Conservation (phyloP, 2,888 invertebrate genomes). For the Thyatira batis region DNA sequence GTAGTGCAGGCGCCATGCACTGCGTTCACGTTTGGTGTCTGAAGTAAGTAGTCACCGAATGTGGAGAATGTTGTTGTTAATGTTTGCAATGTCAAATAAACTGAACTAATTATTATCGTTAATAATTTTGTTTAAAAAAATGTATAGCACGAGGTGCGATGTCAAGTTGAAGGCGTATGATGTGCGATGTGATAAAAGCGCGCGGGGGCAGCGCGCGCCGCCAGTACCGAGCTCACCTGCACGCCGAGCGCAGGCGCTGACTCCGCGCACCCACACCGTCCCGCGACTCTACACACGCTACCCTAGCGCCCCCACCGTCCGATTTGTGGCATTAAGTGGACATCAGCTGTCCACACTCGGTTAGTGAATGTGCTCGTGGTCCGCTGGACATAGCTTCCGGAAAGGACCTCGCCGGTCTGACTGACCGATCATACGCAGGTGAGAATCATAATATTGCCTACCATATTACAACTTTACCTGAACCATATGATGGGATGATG, state of each 20-base stretch:
- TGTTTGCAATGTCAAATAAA: neutral
- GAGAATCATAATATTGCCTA: slow-evolving; percentile 32
- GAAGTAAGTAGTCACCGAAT: neutral
- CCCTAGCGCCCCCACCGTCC: slow-evolving; percentile 49
- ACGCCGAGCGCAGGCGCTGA: slow-evolving; percentile 60
- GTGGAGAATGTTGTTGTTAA: neutral
- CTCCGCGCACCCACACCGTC: slow-evolving; percentile 19
- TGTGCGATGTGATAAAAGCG: slow-evolving; percentile 77
- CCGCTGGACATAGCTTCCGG: slow-evolving; percentile 46
- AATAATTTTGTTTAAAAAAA: neutral
- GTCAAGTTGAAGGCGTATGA: slow-evolving; percentile 76
- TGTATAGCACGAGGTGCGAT: slow-evolving; percentile 37
- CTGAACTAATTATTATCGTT: neutral
- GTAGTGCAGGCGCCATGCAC: neutral
- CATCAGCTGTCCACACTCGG: slow-evolving; percentile 49
- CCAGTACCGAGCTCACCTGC: slow-evolving; percentile 69
- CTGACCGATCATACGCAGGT: slow-evolving; percentile 55
- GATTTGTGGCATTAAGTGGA: slow-evolving; percentile 33
- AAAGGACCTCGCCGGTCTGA: slow-evolving; percentile 37
- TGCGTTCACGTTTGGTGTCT: neutral
- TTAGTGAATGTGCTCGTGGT: slow-evolving; percentile 68
- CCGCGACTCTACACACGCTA: slow-evolving; percentile 46
- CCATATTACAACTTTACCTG: slow-evolving; percentile 21
- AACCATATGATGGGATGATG: slow-evolving; percentile 63
- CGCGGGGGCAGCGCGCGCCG: slow-evolving; percentile 63